Evolutionary conservation across 2,888 invertebrate species (phyloP).

Genomic region (Chalcis sispes): DNA sequence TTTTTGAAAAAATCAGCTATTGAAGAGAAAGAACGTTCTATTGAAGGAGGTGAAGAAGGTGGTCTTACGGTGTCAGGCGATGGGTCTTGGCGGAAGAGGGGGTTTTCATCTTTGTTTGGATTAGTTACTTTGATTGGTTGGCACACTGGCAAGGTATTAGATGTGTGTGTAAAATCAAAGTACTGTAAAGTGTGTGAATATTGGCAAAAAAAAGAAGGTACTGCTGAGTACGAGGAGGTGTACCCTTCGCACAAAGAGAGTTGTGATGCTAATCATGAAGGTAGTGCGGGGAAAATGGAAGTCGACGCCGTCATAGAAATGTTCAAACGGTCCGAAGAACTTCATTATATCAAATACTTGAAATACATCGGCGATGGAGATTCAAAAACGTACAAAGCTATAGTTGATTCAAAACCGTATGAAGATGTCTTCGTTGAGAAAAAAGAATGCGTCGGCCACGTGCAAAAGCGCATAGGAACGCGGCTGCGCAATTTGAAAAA

Average conservation of each 20-base stretch:
- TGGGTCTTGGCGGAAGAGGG: no score
- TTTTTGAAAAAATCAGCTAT: no score
- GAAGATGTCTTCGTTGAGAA: not conserved
- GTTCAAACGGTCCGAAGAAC: not conserved
- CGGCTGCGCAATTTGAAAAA: constrained; percentile 37
- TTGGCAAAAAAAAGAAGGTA: constrained; percentile 18
- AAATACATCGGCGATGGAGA: constrained; percentile 48
- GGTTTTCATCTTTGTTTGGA: no score
- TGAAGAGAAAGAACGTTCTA: no score
- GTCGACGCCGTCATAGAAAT: constrained; percentile 19
- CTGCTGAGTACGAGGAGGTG: constrained; percentile 30
- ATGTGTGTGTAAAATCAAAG: no score
- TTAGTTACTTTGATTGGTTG: no score
- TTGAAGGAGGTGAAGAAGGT: no score
- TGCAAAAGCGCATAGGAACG: no score
- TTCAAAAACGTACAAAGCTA: constrained; percentile 20
- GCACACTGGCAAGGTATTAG: no score
- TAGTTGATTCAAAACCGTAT: constrained; percentile 7
- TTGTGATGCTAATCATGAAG: constrained; percentile 15
- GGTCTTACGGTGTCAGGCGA: no score
- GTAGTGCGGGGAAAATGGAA: constrained; percentile 16
- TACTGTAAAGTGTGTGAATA: constrained; percentile 51
- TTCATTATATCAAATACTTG: constrained; percentile 40
- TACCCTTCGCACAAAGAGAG: not conserved
- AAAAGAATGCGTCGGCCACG: constrained; percentile 13